A percentile compares a stretch with the other conserved stretches of the same genome.
Conservation (phyloP, 2,888 invertebrate species). For the Digitonthophagus gazella region DNA sequence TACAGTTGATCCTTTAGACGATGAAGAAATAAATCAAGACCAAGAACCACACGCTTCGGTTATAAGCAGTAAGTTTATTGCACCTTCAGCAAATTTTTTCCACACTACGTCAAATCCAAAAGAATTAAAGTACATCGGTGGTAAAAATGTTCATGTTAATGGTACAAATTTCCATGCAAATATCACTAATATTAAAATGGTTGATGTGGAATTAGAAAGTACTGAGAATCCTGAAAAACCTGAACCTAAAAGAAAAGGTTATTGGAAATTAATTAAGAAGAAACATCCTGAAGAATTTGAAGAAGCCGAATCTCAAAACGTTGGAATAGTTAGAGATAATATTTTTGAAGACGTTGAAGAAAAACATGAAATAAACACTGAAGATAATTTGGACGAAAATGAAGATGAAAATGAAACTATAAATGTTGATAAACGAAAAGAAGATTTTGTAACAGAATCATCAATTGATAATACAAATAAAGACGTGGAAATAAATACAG, state of each 20-base stretch:
- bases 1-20: constrained; percentile 43
- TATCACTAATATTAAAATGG: neutral
- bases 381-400: constrained; percentile 11
- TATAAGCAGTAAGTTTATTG: constrained; percentile 50
- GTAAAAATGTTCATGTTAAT: neutral
- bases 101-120: constrained; percentile 5
- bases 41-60: constrained; percentile 59
- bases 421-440: constrained; percentile 39
- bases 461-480: neutral
- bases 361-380: constrained; percentile 6
- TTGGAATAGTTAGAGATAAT: constrained; percentile 49
- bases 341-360: constrained; percentile 42
- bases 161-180: neutral
- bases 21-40: constrained; percentile 29
- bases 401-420: too few relatives aligned
- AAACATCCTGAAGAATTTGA: constrained; percentile 63
- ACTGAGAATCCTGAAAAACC: constrained; percentile 33
- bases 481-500: constrained; percentile 12
- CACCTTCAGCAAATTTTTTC: constrained; percentile 6
- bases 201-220: constrained; percentile 24
- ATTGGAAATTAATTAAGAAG: constrained; percentile 70
- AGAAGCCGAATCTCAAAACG: constrained; percentile 76
- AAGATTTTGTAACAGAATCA: constrained; percentile 37
- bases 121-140: neutral
- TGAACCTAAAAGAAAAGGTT: constrained; percentile 59